Evolutionary conservation across 2,888 invertebrate species (phyloP), one percentile per base, ranked within the genome.

Genomic region (Limenitis camilla): DNA sequence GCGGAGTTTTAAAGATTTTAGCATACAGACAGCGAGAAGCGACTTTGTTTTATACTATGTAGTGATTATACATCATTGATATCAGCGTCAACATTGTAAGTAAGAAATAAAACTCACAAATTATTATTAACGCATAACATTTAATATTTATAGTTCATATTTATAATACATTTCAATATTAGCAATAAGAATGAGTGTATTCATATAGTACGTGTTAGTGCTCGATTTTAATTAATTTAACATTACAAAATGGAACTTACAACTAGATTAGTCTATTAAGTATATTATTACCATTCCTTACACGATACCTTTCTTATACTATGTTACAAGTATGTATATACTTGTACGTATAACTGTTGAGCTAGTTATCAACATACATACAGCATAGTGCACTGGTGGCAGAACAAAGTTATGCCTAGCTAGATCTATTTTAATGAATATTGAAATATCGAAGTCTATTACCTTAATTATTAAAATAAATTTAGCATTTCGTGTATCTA

Each of bases 111-210:
- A 83, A 83, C 75, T 52, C 71, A 52, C 19, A 31, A 74, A 7
- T 39, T 90, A 90, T 90, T 90, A 90, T 90, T 91, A 91, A 91
- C 91, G 91, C 91, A 90, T 91, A 91, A 91, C 91, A 91, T 91
- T 88, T 88, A 89, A 87, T 88, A 86, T 86, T 88, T 86, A 88
- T 88, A 88, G 82, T 87, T 88, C 80, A 88, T 86, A 81, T 87
- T 88, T n/a, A 88, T 88, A 83, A 80, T 88, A 88, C 88, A 88
- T 84, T 88, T 82, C 82, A 87, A 82, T 88, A 81, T 84, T 88
- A 88, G 86, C 86, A 73, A n/a, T 85, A 79, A 86, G 86, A 86
- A 85, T 85, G 82, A 82, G 85, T 87, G 87, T 84, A 82, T 79
- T 78, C 81, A 81, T 84, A 82, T 82, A 85, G 72, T 86, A 81